Evolutionary conservation across 2,888 invertebrate species (phyloP), one percentile per base, ranked within the genome.

Genomic region (Brachynemurus nebulosus): DNA sequence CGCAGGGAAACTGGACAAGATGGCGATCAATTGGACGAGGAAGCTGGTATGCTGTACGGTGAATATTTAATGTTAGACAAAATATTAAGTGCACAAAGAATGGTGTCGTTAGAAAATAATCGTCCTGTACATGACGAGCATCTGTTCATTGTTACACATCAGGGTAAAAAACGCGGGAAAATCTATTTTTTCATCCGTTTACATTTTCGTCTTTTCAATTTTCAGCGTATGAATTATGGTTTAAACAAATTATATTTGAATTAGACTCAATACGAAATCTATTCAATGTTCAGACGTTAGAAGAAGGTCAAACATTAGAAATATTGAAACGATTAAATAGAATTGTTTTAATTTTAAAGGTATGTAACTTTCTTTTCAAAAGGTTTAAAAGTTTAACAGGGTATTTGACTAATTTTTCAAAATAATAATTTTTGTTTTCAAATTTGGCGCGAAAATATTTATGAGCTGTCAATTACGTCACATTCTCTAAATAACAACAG

Each of bases 161-260:
- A 97, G 81, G 92, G 95, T 93, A 67, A 44, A 27, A n/a, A 41
- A n/a, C n/a, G n/a, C n/a, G n/a, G n/a, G n/a, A n/a, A n/a, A 23
- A 23, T 7, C 6, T 11, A 30, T 30, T 30, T 30, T 30, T 4
- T 30, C n/a, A 30, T 11, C 4, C n/a, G 14, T 17, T 12, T 30
- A 16, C 36, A 33, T 37, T 19, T 27, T 25, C 9, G 46, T 35
- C 39, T 55, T 50, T 49, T 52, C n/a, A n/a, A n/a, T 36, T 71
- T 72, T 39, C 66, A 92, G 92, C 95, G 1, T 97, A 97, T 67
- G 98, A 98, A 66, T 71, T 98, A 4, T 98, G 97, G 98, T 98
- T 98, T 70, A 98, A 98, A 64, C 97, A 98, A 69, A 93, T 98
- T 40, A 85, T 98, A 49, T 95, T 80, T 64, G 98, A 98, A 58